A percentile compares a stretch with the other conserved stretches of the same genome.
These are phyloP conservation scores for Apamea anceps DNA, from an alignment of 2,888 invertebrate genomes.

Conservation along the genomic window DNA sequence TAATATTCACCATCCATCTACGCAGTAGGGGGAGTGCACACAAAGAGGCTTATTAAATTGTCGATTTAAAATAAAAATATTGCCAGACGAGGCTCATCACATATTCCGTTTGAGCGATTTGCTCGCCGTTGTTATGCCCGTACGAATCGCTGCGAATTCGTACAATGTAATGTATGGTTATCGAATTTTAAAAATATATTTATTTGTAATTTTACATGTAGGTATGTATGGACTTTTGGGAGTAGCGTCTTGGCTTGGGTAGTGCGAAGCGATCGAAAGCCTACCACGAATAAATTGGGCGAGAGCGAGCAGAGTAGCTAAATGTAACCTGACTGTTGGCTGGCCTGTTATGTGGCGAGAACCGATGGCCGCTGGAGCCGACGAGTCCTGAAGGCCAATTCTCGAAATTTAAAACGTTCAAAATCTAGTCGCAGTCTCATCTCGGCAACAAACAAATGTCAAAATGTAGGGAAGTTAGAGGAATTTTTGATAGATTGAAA, in stretches of 20 bases:
- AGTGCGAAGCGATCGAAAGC: not conserved
- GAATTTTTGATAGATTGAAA: too few species aligned
- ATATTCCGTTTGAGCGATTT: conserved; percentile 86
- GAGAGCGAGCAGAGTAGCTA: not conserved
- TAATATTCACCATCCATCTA: conserved; percentile 58
- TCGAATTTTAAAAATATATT: conserved; percentile 56
- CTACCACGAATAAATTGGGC: not conserved
- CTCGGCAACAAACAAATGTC: too few species aligned
- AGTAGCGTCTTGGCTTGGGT: not conserved
- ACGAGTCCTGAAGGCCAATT: too few species aligned
- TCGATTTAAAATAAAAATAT: conserved; percentile 81
- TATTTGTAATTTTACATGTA: conserved; percentile 14
- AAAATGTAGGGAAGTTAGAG: too few species aligned
- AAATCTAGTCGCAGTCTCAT: too few species aligned
- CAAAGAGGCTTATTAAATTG: conserved; percentile 80
- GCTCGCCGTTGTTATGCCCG: conserved; percentile 63
- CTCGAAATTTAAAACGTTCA: too few species aligned
- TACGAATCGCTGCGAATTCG: conserved; percentile 50
- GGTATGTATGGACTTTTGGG: not conserved
- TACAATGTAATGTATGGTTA: conserved; percentile 60
- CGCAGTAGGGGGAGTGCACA: conserved; percentile 52
- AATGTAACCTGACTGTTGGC: not conserved
- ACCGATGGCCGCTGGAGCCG: too few species aligned
- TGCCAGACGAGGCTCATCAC: conserved; percentile 79
- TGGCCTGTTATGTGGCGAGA: too few species aligned